These are phyloP conservation scores for Tetramorium alpestre DNA, from an alignment of 1,140 invertebrate genomes.

Conservation along the genomic window DNA sequence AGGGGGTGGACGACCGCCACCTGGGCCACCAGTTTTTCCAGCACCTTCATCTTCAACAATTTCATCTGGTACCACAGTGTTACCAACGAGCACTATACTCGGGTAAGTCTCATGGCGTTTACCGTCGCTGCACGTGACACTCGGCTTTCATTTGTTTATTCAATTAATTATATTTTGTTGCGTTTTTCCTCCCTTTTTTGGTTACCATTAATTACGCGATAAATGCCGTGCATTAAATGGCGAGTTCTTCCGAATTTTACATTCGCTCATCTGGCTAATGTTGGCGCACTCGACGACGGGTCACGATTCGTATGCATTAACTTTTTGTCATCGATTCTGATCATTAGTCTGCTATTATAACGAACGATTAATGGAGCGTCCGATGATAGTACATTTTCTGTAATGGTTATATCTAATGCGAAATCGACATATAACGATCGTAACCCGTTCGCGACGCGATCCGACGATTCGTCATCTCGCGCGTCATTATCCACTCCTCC, in stretches of 20 bases:
- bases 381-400: neutral
- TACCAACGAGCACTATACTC: constrained; percentile 80
- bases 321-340: neutral
- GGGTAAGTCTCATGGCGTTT: constrained; percentile 74
- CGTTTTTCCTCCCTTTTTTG: neutral
- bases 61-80: constrained; percentile 76
- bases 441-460: constrained; percentile 29
- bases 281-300: constrained; percentile 10
- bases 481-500: constrained; percentile 40
- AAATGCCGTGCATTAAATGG: neutral
- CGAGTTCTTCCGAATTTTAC: constrained; percentile 1
- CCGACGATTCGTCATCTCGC: constrained; percentile 33
- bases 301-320: constrained; percentile 24
- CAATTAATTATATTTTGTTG: constrained; percentile 30
- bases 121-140: neutral
- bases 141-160: constrained; percentile 39
- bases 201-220: constrained; percentile 22
- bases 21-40: constrained; percentile 84
- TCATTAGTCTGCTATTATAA: neutral
- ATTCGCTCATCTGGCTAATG: constrained; percentile 13
- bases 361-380: constrained; percentile 7
- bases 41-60: constrained; percentile 80
- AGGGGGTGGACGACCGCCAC: constrained; percentile 82
- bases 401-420: neutral
- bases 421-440: constrained; percentile 10